A percentile compares a stretch with the other conserved stretches of the same genome.
phyloP scores from a whole-genome alignment of 2,888 invertebrate species.

The Megamerina dolium region DNA sequence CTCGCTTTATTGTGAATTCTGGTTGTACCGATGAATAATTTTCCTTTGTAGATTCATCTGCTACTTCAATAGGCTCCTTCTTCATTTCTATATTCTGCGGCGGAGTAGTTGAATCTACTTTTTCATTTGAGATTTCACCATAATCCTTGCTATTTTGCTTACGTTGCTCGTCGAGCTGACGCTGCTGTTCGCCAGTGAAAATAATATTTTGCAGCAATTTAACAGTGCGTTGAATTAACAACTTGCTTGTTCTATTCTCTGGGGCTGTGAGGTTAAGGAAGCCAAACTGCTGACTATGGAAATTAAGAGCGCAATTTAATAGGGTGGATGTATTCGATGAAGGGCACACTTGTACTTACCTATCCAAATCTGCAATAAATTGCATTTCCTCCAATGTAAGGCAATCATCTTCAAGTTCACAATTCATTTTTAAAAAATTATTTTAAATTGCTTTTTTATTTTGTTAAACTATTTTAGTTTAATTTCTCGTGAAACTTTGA shows the following conservation, averaged over 20 bases:
- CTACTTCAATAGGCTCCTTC: slow-evolving; percentile 24
- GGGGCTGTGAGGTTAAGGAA: slow-evolving; percentile 74
- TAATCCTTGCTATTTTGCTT: slow-evolving; percentile 22
- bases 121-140: slow-evolving; percentile 5
- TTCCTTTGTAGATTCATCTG: slow-evolving; percentile 23
- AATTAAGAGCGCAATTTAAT: too few relatives aligned
- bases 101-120: slow-evolving; percentile 9
- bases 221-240: slow-evolving; percentile 76
- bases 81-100: slow-evolving; percentile 17
- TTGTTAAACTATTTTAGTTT: too few relatives aligned
- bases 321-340: too few relatives aligned
- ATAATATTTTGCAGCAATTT: slow-evolving; percentile 80
- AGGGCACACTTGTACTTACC: slow-evolving; percentile 51
- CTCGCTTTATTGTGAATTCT: slow-evolving; percentile 2
- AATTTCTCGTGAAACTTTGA: too few relatives aligned
- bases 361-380: slow-evolving; percentile 81
- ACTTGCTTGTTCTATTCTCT: slow-evolving; percentile 75
- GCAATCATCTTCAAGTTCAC: slow-evolving; percentile 7
- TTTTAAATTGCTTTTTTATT: too few relatives aligned
- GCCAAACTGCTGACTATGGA: slow-evolving; percentile 89
- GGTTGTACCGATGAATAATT: too few relatives aligned
- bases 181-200: slow-evolving; percentile 12
- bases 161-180: slow-evolving; percentile 8
- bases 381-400: slow-evolving; percentile 78
- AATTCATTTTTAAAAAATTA: slow-evolving; percentile 10